Base-by-base conservation (phyloP, 2,797 vertebrate species). In the Aulostomus chinensis region DNA sequence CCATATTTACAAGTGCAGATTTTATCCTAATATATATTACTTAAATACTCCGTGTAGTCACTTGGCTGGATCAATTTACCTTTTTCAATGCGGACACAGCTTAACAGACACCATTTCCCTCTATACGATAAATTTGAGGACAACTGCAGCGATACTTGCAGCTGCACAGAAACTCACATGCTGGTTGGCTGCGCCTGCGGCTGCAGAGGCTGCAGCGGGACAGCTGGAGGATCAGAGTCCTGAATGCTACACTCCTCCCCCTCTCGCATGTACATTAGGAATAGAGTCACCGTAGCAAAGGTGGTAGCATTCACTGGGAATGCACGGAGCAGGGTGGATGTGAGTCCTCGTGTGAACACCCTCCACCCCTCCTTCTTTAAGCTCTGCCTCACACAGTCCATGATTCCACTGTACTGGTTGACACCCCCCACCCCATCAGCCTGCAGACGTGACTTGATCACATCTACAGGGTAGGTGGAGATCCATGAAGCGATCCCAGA, bases 261-360 rank as follows among this genome's bases (percentile, higher is more conserved):
- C 0, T 91, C 80, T 0, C 94, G 92, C 64, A 95, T 93, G 24
- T 97, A 95, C 80, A 93, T 84, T 0, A 98, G 88, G 85, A 98
- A 97, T 7, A 96, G 88, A 0, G 96, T 96, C 75, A 99, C 97
- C 0, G 96, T 96, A 66, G 97, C 94, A 13, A 99, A 98, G 0
- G 97, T 99, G 47, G 97, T 93, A 0, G 97, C 97, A 0, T 99
- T 99, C 57, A 98, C 97, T 0, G 97, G 97, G 49, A 99, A 98
- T 3, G 97, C 97, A 0, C 97, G 93, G 12, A 99, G 93, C 14
- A 99, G 83, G 0, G 97, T 99, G 78, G 97, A 99, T 0, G 94
- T 93, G 31, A 99, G 94, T 0, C 97, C 97, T 0, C 95, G 92
- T 0, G 94, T 94, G 76, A 99, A 99, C 17, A 95, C 95, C 25